Evolutionary conservation across 2,113 vertebrate genomes (phyloP).

Genomic region (Rhinoderma darwinii): DNA sequence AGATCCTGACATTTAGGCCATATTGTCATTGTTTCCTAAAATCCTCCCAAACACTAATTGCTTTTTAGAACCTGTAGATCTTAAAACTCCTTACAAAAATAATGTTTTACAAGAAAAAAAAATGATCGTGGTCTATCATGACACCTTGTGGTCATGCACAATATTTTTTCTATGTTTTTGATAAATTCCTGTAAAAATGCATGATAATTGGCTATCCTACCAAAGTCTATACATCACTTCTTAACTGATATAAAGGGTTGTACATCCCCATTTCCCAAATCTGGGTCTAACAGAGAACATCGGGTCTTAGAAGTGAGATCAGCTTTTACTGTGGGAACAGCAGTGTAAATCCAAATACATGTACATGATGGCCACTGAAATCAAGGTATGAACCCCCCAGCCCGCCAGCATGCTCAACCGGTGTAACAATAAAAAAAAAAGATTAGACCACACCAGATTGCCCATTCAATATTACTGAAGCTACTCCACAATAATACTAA

Average conservation of each 20-base stretch:
- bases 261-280: background rate
- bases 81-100: background rate
- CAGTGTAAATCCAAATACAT: no score
- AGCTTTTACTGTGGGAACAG: no score
- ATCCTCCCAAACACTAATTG: background rate
- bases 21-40: constrained; percentile 8
- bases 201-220: background rate
- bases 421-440: no score
- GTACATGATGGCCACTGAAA: no score
- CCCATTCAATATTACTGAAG: no score
- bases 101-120: background rate
- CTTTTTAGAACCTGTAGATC: constrained; percentile 3
- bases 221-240: background rate
- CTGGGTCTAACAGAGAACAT: no score
- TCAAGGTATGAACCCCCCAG: no score
- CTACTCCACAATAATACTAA: no score
- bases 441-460: no score
- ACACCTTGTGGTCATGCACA: constrained; percentile 22
- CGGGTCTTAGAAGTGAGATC: no score
- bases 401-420: no score
- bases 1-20: background rate
- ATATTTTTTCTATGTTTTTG: background rate
- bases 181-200: background rate
- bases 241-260: background rate
- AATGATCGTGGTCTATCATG: constrained; percentile 31